A percentile compares a stretch with the other conserved stretches of the same genome.
Evolutionary conservation across 1,140 invertebrate species (phyloP).

Genomic region (Tetramorium parvispinum): DNA sequence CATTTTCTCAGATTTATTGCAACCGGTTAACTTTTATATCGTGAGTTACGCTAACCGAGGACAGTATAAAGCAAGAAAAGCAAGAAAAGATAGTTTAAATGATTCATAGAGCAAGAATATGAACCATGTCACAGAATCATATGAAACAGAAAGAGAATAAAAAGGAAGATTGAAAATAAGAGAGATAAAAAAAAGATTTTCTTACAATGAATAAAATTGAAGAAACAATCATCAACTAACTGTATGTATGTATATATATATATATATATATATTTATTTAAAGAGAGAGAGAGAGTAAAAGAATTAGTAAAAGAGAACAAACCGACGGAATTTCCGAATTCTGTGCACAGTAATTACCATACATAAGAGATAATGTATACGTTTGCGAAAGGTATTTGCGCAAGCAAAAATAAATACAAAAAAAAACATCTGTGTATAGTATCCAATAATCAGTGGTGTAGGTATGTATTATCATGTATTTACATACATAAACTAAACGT

Average conservation of each 20-base stretch:
- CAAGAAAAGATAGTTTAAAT: slow-evolving; percentile 16
- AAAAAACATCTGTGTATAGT: slow-evolving; percentile 31
- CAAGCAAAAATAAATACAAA: neutral
- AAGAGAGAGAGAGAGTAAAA: no score
- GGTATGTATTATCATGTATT: neutral
- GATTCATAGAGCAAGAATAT: neutral
- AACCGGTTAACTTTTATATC: slow-evolving; percentile 62
- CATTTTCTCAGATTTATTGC: slow-evolving; percentile 62
- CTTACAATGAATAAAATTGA: slow-evolving; percentile 28
- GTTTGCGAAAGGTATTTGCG: slow-evolving; percentile 42
- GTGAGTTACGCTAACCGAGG: slow-evolving; percentile 50
- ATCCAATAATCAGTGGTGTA: neutral
- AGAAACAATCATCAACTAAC: slow-evolving; percentile 56
- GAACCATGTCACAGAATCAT: neutral
- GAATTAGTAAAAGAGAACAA: slow-evolving; percentile 23
- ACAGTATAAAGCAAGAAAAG: slow-evolving; percentile 6
- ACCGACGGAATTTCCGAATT: slow-evolving; percentile 43
- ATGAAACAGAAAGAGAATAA: neutral
- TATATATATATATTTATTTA: slow-evolving; percentile 16
- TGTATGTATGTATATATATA: neutral
- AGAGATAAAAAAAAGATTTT: neutral
- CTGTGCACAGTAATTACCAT: slow-evolving; percentile 58
- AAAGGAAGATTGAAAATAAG: neutral
- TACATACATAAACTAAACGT: neutral
- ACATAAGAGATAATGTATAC: slow-evolving; percentile 61